Base-by-base conservation (phyloP, 2,888 invertebrate genomes). In the Griposia aprilina region DNA sequence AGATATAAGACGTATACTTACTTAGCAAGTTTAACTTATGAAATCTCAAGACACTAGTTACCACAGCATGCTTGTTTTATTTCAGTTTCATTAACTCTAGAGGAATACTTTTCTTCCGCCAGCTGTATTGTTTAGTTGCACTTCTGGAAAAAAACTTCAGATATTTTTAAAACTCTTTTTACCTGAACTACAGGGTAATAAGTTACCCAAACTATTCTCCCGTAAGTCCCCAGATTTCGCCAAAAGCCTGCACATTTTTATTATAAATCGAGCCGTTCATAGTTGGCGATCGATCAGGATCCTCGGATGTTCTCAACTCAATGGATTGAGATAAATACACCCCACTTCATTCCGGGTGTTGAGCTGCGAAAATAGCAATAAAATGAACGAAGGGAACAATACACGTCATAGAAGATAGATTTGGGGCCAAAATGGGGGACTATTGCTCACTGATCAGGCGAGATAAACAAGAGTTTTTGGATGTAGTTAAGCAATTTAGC, bases 281-380 rank as follows among this genome's bases (percentile, higher is more conserved):
- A 91, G 91, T 91, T 85, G 84, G 74, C 92, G 90, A 94, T 94
- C 93, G 92, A 93, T 94, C 93, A 93, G 88, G 89, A 91, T 90
- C 87, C 89, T 86, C 85, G 80, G 90, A 92, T 90, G 90, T 84
- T 79, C 76, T 89, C 90, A 87, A 89, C 91, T 90, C 93, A 93
- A 92, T 93, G 91, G 92, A 94, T 93, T 93, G 92, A 93, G 93
- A 94, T 93, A 92, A 93, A 94, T 93, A 90, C 90, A 85, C 80
- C 75, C 74, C 76, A 80, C 90, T 92, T 87, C 86, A 91, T 93
- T 90, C 87, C 88, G 83, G 83, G 80, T 85, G 87, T 83, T 84
- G 76, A 76, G 71, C 86, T 81, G 82, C 30, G 66, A 86, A 79
- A 86, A 78, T 86, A 85, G 73, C 65, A 60, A 74, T 71, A 72